Evolutionary conservation across 2,888 invertebrate species (phyloP), one percentile per base, ranked within the genome.

Genomic region (Torymus tubicola): DNA sequence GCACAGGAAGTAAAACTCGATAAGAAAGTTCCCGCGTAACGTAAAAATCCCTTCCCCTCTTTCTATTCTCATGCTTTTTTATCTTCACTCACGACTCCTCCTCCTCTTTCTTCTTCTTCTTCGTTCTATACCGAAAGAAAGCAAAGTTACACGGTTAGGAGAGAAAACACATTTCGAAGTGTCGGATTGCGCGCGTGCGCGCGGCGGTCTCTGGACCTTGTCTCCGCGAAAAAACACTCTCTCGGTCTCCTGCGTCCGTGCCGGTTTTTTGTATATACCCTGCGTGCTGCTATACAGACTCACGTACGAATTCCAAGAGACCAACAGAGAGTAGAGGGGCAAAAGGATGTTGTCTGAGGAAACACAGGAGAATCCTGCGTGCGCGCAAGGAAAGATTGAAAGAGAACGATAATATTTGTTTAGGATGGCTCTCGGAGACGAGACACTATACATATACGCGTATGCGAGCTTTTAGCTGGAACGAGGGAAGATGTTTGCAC

Each of bases 371-470:
- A 70, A 77, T 63, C 69, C 69, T 63, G 55, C n/a, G n/a, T n/a
- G n/a, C n/a, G n/a, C 14, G 18, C 31, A 3, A 13, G 55, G n/a
- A 2, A 42, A 77, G 68, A 77, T 67, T 64, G 81, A 75, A 77
- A 69, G 69, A 72, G 58, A 64, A 64, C 73, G 78, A 79, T 75
- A 72, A 74, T 82, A 63, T 79, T 77, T 50, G 79, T 42, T 79
- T 79, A 74, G 79, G 69, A 73, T 61, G 67, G 21, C 42, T 10
- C 52, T 13, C 18, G 14, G 58, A 16, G 21, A 14, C 52, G n/a
- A 57, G 21, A 57, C 21, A n/a, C 21, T 50, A 42, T 57, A 58
- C 65, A 11, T 64, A n/a, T n/a, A 42, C 64, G 65, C 65, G n/a
- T 64, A n/a, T n/a, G n/a, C n/a, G 42, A 42, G 42, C 42, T 42